Evolutionary conservation across 2,888 invertebrate genomes (phyloP).

Genomic region (Hetaerina titia): DNA sequence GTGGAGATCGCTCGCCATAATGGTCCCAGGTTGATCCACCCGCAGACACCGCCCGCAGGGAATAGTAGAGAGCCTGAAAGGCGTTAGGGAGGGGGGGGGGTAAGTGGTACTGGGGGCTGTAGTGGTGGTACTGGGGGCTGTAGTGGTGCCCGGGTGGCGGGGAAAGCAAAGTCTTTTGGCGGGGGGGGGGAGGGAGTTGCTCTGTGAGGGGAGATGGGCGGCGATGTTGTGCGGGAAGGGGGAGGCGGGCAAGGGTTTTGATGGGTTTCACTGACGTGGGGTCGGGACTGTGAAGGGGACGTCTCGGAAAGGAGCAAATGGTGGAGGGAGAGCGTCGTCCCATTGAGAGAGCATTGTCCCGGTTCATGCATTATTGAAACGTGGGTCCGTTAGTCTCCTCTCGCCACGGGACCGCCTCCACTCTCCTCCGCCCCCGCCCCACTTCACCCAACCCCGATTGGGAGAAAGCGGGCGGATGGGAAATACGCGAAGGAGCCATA

Average conservation of each 20-base stretch:
- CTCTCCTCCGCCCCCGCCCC: background rate
- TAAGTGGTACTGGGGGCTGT: no score
- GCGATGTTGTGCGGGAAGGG: background rate
- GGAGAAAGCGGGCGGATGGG: background rate
- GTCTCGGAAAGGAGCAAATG: no score
- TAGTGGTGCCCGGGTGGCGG: no score
- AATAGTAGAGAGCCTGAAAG: background rate
- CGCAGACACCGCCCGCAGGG: background rate
- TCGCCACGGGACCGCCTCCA: background rate
- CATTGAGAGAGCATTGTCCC: background rate
- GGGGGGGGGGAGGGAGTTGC: no score
- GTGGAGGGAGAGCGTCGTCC: background rate
- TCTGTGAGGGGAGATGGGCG: background rate
- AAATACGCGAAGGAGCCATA: background rate
- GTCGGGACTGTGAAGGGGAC: background rate
- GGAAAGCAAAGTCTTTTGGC: background rate
- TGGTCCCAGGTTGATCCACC: background rate
- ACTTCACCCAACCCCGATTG: background rate
- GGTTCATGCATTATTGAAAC: conserved; percentile 8
- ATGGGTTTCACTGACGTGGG: background rate
- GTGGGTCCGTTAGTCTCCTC: background rate
- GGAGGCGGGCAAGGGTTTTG: background rate
- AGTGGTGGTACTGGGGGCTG: no score
- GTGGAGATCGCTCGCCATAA: background rate
- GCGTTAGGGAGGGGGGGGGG: no score